A percentile compares a stretch with the other conserved stretches of the same genome.
Conservation (phyloP, 2,888 invertebrate species). For the Erebia ligea region DNA sequence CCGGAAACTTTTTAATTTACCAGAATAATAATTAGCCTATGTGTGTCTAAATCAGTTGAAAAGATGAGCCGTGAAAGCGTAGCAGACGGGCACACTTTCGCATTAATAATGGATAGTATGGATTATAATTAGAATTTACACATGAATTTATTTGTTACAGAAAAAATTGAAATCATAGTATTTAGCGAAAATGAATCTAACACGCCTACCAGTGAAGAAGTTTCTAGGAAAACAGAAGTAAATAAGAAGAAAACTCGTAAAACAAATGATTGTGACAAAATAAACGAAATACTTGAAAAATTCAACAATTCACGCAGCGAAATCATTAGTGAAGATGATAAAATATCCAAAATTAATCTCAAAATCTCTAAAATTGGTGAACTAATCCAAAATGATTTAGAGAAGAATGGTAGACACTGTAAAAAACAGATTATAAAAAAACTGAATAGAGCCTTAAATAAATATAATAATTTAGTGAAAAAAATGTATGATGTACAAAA, state of each 20-base stretch:
- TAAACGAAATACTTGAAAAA: not conserved
- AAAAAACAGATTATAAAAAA: not conserved
- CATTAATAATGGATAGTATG: too few relatives aligned
- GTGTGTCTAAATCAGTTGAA: too few relatives aligned
- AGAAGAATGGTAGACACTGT: not conserved
- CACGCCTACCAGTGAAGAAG: not conserved
- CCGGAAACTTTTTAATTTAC: too few relatives aligned
- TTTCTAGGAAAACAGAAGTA: not conserved
- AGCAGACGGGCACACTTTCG: too few relatives aligned
- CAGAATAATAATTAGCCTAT: too few relatives aligned
- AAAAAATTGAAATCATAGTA: slow-evolving; percentile 10
- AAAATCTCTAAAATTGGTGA: not conserved
- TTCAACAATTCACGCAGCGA: not conserved
- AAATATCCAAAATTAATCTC: not conserved
- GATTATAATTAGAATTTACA: not conserved
- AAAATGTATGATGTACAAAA: not conserved
- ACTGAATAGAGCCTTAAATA: not conserved
- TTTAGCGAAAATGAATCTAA: not conserved
- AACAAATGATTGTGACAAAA: not conserved
- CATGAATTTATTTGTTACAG: not conserved
- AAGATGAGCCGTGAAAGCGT: too few relatives aligned
- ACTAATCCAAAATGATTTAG: not conserved
- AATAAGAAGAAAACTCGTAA: not conserved
- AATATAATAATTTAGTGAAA: not conserved
- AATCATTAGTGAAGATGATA: not conserved